Conservation (phyloP, 2,113 vertebrate species). For the Phalacrocorax aristotelis region DNA sequence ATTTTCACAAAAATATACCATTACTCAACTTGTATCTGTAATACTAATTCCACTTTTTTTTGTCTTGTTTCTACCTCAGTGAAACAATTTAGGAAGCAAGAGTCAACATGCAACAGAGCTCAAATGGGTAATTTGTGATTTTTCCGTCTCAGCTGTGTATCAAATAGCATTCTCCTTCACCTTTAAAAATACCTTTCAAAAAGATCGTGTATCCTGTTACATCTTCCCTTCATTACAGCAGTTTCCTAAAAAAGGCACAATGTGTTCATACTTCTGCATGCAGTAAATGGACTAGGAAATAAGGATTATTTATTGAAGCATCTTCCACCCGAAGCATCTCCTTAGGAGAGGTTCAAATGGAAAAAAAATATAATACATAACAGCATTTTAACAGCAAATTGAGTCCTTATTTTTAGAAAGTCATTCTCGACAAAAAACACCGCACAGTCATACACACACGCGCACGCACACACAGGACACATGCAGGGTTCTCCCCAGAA, state of each 20-base stretch:
- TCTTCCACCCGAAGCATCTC: conserved; percentile 55
- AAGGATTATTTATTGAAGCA: conserved; percentile 49
- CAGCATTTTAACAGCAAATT: conserved; percentile 70
- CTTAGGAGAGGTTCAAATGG: conserved; percentile 68
- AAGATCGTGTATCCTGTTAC: conserved; percentile 45
- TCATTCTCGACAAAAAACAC: conserved; percentile 67
- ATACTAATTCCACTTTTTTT: neutral
- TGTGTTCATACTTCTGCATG: conserved; percentile 73
- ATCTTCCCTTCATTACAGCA: conserved; percentile 19
- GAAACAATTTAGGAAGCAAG: conserved; percentile 23
- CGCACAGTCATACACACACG: conserved; percentile 22
- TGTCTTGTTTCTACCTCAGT: neutral
- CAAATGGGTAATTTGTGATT: neutral
- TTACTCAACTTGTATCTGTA: conserved; percentile 3
- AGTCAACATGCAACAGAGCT: conserved; percentile 38
- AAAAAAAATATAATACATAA: conserved; percentile 43
- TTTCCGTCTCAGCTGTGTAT: neutral
- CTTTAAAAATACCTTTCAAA: conserved; percentile 26
- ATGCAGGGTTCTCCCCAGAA: conserved; percentile 73
- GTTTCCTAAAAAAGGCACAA: conserved; percentile 75
- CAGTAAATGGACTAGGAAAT: conserved; percentile 75
- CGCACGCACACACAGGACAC: conserved; percentile 52
- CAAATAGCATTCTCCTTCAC: conserved; percentile 2
- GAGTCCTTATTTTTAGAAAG: conserved; percentile 72
- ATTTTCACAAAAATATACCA: conserved; percentile 42